These are phyloP conservation scores for Gryllus bimaculatus DNA, from an alignment of 1,140 invertebrate species.

Conservation along the genomic window DNA sequence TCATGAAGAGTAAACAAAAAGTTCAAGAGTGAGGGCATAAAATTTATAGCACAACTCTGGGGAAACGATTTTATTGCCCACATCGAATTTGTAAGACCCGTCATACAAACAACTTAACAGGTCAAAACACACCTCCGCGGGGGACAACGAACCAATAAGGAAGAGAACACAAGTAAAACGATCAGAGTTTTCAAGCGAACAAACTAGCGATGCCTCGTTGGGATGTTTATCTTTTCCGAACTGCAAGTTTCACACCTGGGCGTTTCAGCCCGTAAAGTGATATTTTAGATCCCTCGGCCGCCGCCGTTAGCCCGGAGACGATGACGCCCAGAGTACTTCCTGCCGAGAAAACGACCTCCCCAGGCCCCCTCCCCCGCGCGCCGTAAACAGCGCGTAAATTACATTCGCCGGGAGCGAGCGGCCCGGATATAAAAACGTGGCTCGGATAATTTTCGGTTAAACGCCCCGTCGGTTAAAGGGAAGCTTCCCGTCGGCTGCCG, in stretches of 20 bases:
- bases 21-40: no score
- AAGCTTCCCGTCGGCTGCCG: neutral
- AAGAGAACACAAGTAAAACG: no score
- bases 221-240: neutral
- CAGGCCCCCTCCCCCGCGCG: no score
- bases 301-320: neutral
- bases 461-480: slow-evolving; percentile 2
- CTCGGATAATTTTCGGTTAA: slow-evolving; percentile 1
- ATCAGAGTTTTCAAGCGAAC: neutral
- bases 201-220: neutral
- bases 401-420: neutral
- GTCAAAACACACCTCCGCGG: no score
- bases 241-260: neutral
- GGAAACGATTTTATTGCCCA: no score
- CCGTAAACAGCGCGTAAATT: neutral
- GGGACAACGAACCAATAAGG: no score
- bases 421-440: neutral
- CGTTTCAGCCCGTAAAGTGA: neutral
- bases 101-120: no score
- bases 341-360: neutral
- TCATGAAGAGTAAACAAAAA: no score
- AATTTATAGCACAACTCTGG: no score
- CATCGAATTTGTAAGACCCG: no score
- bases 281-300: neutral
- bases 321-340: neutral